Percentiles rank a stretch among this genome's conserved stretches.
Evolutionary conservation across 2,113 vertebrate genomes (phyloP).

Genomic region (Pelodiscus sinensis): DNA sequence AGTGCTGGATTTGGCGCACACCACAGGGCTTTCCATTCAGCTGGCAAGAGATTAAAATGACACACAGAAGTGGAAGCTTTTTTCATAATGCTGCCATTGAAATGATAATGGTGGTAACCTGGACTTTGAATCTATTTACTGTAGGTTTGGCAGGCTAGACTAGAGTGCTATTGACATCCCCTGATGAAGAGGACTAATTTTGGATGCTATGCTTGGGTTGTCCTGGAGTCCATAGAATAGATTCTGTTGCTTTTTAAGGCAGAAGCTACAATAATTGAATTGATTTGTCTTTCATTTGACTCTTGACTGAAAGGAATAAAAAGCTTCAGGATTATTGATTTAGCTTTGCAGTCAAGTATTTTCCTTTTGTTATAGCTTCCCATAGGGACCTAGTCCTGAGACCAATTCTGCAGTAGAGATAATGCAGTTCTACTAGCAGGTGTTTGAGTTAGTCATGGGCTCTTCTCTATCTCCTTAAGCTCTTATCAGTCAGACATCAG

Average conservation of each 20-base stretch:
- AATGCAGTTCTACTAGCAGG: constrained; percentile 43
- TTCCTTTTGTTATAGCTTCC: constrained; percentile 70
- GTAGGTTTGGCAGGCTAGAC: neutral
- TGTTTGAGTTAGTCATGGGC: constrained; percentile 33
- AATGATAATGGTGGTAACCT: neutral
- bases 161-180: neutral
- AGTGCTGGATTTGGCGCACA: neutral
- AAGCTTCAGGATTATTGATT: constrained; percentile 58
- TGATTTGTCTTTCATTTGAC: constrained; percentile 72
- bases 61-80: neutral
- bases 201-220: constrained; percentile 1
- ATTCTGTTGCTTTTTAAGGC: constrained; percentile 54
- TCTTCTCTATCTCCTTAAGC: neutral
- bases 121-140: neutral
- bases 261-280: constrained; percentile 54
- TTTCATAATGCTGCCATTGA: neutral
- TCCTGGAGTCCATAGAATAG: neutral
- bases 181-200: neutral
- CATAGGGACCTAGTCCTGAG: constrained; percentile 57
- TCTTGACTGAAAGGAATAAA: constrained; percentile 65
- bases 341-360: constrained; percentile 18
- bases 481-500: neutral
- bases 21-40: accelerated
- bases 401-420: constrained; percentile 40
- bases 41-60: neutral